Evolutionary conservation across 2,113 vertebrate species (phyloP).

Genomic region (Odobenus rosmarus): DNA sequence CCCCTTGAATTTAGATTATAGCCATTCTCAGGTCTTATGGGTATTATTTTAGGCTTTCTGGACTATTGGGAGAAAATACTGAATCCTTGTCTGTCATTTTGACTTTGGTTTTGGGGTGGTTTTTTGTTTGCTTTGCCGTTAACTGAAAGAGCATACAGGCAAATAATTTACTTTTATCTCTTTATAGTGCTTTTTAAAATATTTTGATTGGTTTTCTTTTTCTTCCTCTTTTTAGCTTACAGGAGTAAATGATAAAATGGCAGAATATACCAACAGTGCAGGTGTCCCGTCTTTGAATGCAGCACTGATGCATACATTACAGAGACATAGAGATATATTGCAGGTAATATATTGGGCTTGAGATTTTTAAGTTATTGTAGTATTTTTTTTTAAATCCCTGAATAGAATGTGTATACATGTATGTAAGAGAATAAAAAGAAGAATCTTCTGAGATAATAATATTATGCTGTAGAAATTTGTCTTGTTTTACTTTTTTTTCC

Average conservation of each 20-base stretch:
- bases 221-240: slow-evolving; percentile 89
- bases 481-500: neutral
- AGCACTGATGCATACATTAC: slow-evolving; percentile 96
- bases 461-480: neutral
- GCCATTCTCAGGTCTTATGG: neutral
- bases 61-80: neutral
- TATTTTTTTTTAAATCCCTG: neutral
- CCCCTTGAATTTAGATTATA: slow-evolving; percentile 18
- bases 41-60: slow-evolving; percentile 16
- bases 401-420: neutral
- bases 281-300: slow-evolving; percentile 95
- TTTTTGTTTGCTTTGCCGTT: neutral
- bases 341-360: slow-evolving; percentile 88
- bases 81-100: neutral
- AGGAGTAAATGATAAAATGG: slow-evolving; percentile 97
- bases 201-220: neutral
- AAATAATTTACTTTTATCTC: slow-evolving; percentile 11
- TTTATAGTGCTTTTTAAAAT: slow-evolving; percentile 28
- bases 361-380: neutral
- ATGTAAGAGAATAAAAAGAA: slow-evolving; percentile 11
- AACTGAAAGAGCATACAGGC: neutral
- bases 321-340: slow-evolving; percentile 97
- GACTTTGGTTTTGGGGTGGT: neutral
- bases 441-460: slow-evolving; percentile 16
- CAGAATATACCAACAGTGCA: slow-evolving; percentile 94